Base-by-base conservation (phyloP, 1,140 invertebrate genomes). In the Elysia chlorotica region DNA sequence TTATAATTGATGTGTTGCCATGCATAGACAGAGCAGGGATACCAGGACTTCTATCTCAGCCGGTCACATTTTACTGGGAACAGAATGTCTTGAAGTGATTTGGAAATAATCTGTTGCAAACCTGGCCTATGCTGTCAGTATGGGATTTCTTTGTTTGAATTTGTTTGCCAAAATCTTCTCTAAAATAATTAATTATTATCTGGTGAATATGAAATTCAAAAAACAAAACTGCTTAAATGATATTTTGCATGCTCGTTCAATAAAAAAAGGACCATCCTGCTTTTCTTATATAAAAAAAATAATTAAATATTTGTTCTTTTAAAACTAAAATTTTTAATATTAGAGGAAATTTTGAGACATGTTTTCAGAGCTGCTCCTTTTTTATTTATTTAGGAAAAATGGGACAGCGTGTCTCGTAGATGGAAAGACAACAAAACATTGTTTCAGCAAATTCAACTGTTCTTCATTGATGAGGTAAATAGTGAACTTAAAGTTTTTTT, bases 391-490 rank as follows among this genome's bases (percentile, higher is more conserved):
- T 74, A 89, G 88, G 93, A 95, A 86, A 95, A 95, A 88, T 95
- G 93, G 93, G 93, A 95, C 83, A 91, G 91, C 71, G 81, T 94
- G 56, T 94, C 93, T 0, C 88, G 93, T 74, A 89, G 90, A 75
- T 94, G 92, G 92, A 90, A 89, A 77, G 91, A 92, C 75, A 90
- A 92, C 77, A 88, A 86, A 72, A 81, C 86, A 41, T 77, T 93
- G 28, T 89, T 93, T 30, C 87, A 91, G 76, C 83, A 89, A 0
- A 88, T 94, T 14, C 91, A 91, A 77, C 85, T 95, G 5, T 92
- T 95, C 79, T 87, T 95, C n/a, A 92, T 95, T 69, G 94, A 95
- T 87, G 94, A 95, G 87, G 92, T 92, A 83, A n/a, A n/a, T n/a
- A n/a, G n/a, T n/a, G n/a, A n/a, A n/a, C n/a, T n/a, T n/a, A n/a